Evolutionary conservation across 2,113 vertebrate genomes (phyloP), one percentile per base, ranked within the genome.

Genomic region (Triplophysa rosa): DNA sequence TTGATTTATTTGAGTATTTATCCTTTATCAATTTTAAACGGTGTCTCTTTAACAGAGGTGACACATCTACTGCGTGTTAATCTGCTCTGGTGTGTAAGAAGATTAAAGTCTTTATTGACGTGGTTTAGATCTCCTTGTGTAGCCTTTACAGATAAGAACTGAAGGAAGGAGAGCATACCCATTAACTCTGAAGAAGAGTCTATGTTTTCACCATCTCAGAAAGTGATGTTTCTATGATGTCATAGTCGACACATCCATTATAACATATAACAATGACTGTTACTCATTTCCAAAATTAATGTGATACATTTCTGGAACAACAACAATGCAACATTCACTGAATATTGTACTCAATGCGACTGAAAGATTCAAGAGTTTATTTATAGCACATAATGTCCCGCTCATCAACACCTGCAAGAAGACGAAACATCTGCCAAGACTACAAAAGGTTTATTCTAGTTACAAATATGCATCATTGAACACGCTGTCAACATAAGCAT

Each of bases 61-160:
- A 78, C 49, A 78, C 66, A 54, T 26, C 21, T 40, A 69, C 17
- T 72, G 42, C 45, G n/a, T 42, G 59, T 77, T 69, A 64, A 78
- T 63, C 63, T 66, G n/a, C 52, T 3, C 54, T 79, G 23, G 21
- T 66, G 67, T 65, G 49, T 76, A 67, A 76, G 64, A 73, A 77
- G 84, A 82, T 82, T 80, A 82, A 49, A 29, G 66, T 73, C 59
- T 37, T 73, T 24, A 75, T 80, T 65, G 26, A 78, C 23, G 58
- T 70, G 65, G 29, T 40, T 80, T 74, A 62, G 62, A 80, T 70
- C 24, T 40, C 42, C 49, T 72, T 63, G 21, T 29, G 23, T 21
- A 58, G 62, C 37, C 59, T 23, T 73, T 49, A 73, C 63, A 73
- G 66, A 76, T 54, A 69, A 66, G 52, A 59, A 59, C n/a, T 42